A percentile compares a stretch with the other conserved stretches of the same genome.
Conservation (phyloP, 1,140 invertebrate species). For the Oryctes rhinoceros region DNA sequence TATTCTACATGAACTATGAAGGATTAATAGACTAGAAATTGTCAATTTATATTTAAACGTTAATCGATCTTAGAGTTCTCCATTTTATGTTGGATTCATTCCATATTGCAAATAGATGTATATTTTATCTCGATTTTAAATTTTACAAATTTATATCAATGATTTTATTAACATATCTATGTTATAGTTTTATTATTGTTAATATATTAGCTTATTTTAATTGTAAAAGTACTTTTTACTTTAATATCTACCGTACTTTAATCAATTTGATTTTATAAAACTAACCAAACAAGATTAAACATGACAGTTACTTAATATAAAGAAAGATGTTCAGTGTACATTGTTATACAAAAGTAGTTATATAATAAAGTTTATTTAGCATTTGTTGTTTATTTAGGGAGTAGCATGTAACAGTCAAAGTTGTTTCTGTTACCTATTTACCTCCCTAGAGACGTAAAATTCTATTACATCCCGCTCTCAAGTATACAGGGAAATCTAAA, state of each 20-base stretch:
- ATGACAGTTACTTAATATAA: constrained; percentile 22
- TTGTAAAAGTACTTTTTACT: neutral
- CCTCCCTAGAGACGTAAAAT: too few species aligned
- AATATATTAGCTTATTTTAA: constrained; percentile 15
- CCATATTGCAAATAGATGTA: neutral
- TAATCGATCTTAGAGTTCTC: neutral
- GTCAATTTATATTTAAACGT: constrained; percentile 6
- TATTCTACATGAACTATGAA: constrained; percentile 16
- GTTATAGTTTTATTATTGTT: neutral
- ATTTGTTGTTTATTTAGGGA: neutral
- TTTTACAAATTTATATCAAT: neutral
- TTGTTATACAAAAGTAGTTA: constrained; percentile 27
- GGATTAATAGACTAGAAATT: neutral
- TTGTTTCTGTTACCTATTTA: neutral
- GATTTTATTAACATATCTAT: neutral
- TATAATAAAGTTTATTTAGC: constrained; percentile 34
- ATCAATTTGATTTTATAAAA: neutral
- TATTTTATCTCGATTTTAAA: neutral
- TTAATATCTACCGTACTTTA: neutral
- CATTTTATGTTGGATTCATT: neutral
- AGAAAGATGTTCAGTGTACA: neutral
- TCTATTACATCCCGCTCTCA: too few species aligned
- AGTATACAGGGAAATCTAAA: too few species aligned
- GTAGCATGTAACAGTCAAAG: neutral
- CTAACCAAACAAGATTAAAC: neutral